Conservation (phyloP, 2,888 invertebrate genomes). For the Andrena marginata region DNA sequence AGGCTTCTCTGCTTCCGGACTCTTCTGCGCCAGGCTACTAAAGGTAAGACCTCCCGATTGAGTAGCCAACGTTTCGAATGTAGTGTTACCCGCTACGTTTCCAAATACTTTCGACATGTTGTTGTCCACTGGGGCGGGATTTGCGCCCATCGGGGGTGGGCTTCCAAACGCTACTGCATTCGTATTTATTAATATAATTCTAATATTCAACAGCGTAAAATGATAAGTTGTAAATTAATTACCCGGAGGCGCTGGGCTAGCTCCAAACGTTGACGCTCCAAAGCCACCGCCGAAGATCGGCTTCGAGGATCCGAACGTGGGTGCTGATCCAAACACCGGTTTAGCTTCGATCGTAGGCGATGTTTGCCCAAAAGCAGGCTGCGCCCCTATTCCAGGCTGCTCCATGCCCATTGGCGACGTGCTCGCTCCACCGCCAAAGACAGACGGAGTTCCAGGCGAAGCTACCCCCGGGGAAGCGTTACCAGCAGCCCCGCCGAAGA, state of each 20-base stretch:
- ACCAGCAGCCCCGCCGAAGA: constrained; percentile 55
- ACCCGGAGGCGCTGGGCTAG: constrained; percentile 69
- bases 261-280: constrained; percentile 75
- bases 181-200: neutral
- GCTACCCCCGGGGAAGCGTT: constrained; percentile 35
- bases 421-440: constrained; percentile 56
- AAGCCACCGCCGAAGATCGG: constrained; percentile 77
- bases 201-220: neutral
- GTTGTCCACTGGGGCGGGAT: constrained; percentile 72
- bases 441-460: constrained; percentile 39
- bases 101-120: constrained; percentile 80
- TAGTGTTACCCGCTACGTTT: constrained; percentile 73
- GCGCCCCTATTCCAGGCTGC: constrained; percentile 39
- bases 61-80: constrained; percentile 81
- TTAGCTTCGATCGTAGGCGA: constrained; percentile 78
- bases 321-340: constrained; percentile 77
- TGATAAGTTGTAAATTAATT: constrained; percentile 23
- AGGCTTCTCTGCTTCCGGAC: constrained; percentile 77
- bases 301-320: constrained; percentile 75
- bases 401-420: constrained; percentile 41
- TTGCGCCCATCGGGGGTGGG: constrained; percentile 74
- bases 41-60: constrained; percentile 80
- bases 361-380: constrained; percentile 77
- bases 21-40: constrained; percentile 77
- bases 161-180: constrained; percentile 77